phyloP scores from a whole-genome alignment of 2,888 invertebrate genomes.

The Trissonchulus latispiculum region DNA sequence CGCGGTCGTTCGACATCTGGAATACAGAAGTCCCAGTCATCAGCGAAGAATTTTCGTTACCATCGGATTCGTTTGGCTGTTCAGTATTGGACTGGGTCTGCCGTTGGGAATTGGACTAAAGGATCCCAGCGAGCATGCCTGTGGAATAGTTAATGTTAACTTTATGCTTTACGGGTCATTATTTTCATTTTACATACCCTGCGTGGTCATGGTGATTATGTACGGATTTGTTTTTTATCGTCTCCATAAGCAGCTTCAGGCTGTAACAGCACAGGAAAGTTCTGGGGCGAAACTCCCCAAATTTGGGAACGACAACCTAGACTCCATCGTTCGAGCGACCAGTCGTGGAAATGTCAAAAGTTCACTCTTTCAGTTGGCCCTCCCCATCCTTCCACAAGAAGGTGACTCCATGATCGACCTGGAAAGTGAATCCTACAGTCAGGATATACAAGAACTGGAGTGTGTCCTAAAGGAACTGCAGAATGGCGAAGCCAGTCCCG shows the following conservation, averaged over 20 bases:
- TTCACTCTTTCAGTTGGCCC: neutral
- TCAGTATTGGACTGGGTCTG: conserved; percentile 37
- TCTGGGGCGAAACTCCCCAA: conserved; percentile 14
- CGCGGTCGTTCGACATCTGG: conserved; percentile 28
- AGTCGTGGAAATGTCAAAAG: neutral
- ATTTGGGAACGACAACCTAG: conserved; percentile 17
- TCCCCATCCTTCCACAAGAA: neutral
- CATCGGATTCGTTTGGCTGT: conserved; percentile 38
- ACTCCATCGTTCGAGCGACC: neutral
- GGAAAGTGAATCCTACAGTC: neutral
- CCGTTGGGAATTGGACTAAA: conserved; percentile 28
- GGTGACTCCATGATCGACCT: neutral
- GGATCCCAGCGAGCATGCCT: neutral
- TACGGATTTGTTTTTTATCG: conserved; percentile 46
- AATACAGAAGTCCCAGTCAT: conserved; percentile 42
- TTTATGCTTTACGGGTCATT: conserved; percentile 42
- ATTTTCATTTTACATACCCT: conserved; percentile 49
- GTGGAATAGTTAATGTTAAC: conserved; percentile 30
- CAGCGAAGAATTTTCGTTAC: conserved; percentile 37
- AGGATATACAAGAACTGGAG: neutral
- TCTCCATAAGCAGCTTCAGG: conserved; percentile 42
- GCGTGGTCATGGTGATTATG: conserved; percentile 49
- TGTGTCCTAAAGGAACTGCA: neutral
- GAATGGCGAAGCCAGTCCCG: neutral
- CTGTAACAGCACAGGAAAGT: conserved; percentile 37